These are phyloP conservation scores for Xylophagus ater DNA, from an alignment of 2,888 invertebrate species.

Conservation along the genomic window DNA sequence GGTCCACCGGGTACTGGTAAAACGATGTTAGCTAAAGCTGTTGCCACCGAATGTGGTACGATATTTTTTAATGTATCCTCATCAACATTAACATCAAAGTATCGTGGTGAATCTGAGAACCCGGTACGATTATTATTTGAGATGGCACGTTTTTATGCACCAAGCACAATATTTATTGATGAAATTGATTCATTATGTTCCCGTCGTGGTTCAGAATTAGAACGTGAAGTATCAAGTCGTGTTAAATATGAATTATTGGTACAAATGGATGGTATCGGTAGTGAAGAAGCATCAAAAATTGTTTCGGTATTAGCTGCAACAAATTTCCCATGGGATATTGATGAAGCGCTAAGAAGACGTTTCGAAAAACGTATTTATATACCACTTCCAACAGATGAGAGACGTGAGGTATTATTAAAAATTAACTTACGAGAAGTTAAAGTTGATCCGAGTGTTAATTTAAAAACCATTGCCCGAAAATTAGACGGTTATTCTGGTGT, in stretches of 20 bases:
- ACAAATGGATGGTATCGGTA: slow-evolving; percentile 94
- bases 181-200: slow-evolving; percentile 98
- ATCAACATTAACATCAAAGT: slow-evolving; percentile 95
- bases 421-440: slow-evolving; percentile 84
- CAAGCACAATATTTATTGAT: slow-evolving; percentile 97
- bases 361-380: slow-evolving; percentile 97
- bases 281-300: slow-evolving; percentile 49
- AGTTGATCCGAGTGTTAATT: slow-evolving; percentile 68
- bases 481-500: slow-evolving; percentile 95
- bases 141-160: slow-evolving; percentile 98
- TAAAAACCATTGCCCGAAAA: slow-evolving; percentile 68
- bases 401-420: slow-evolving; percentile 70
- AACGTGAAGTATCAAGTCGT: slow-evolving; percentile 93
- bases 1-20: slow-evolving; percentile 85
- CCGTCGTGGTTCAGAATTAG: slow-evolving; percentile 86
- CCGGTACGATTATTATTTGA: slow-evolving; percentile 92
- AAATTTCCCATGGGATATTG: slow-evolving; percentile 99
- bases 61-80: slow-evolving; percentile 97
- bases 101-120: slow-evolving; percentile 98
- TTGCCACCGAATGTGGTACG: slow-evolving; percentile 95
- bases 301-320: slow-evolving; percentile 98
- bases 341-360: slow-evolving; percentile 86
- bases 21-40: slow-evolving; percentile 95
- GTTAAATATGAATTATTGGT: slow-evolving; percentile 96
- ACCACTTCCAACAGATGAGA: slow-evolving; percentile 80